These are phyloP conservation scores for Oligia strigilis DNA, from an alignment of 2,888 invertebrate genomes.

Conservation along the genomic window DNA sequence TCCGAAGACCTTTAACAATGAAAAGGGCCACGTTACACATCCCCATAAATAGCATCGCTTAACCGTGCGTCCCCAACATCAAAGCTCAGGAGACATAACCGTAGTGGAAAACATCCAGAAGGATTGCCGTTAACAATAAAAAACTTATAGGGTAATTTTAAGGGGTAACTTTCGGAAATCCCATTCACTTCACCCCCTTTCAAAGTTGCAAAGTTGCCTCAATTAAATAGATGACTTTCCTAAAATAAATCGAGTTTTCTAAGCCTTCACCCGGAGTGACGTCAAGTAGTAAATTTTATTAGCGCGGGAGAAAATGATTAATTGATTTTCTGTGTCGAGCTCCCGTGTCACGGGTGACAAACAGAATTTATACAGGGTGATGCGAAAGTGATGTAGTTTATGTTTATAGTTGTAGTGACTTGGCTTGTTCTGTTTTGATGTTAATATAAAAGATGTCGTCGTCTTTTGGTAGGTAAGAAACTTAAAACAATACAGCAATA, in stretches of 20 bases:
- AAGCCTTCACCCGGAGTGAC: conserved; percentile 69
- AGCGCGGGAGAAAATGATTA: conserved; percentile 76
- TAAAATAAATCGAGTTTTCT: conserved; percentile 74
- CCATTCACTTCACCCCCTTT: conserved; percentile 63
- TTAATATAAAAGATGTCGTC: not conserved
- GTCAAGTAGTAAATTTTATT: conserved; percentile 79
- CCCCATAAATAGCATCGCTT: conserved; percentile 52
- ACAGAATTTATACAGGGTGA: conserved; percentile 72
- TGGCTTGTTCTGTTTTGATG: conserved; percentile 1
- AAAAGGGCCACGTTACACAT: conserved; percentile 35
- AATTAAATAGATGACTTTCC: conserved; percentile 79
- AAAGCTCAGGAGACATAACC: conserved; percentile 59
- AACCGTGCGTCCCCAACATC: conserved; percentile 52
- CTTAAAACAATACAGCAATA: not conserved
- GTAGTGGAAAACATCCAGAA: conserved; percentile 58
- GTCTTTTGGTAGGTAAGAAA: not conserved
- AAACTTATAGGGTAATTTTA: conserved; percentile 64
- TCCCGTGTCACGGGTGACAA: conserved; percentile 71
- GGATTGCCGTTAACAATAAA: conserved; percentile 69
- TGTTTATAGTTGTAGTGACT: not conserved
- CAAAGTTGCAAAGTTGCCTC: conserved; percentile 74
- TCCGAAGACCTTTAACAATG: conserved; percentile 38
- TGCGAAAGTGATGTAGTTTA: conserved; percentile 55
- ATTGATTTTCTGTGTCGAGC: conserved; percentile 72
- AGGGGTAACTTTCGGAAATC: conserved; percentile 61